Evolutionary conservation across 2,113 vertebrate genomes (phyloP), one percentile per base, ranked within the genome.

Genomic region (Plectropomus leopardus): DNA sequence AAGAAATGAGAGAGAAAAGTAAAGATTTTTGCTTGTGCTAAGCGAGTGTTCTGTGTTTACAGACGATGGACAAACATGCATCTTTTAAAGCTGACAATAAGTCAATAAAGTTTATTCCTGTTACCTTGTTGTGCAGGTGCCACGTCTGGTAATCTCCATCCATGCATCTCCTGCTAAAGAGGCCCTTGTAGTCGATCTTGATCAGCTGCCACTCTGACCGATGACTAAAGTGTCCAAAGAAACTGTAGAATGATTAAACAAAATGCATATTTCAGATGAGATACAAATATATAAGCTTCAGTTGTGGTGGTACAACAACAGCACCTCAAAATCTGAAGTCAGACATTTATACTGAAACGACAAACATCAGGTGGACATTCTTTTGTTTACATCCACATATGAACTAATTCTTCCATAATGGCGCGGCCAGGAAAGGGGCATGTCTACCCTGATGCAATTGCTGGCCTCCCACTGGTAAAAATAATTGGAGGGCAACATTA

Each of bases 171-270:
- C 93, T 89, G 85, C 90, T 95, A 83, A 98, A 98, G 69, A 99
- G 76, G n/a, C 96, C 96, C 84, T 94, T 98, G 95, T 98, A 99
- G 87, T 99, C 97, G 82, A 98, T 97, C 91, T 99, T 99, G 77
- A 99, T 96, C 87, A 99, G 93, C 78, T 99, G 98, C 98, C 98
- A 99, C 82, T 99, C 97, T 4, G 97, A 98, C 36, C 95, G 96
- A 71, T 97, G 97, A 83, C 96, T 97, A 89, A 99, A 97, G 93
- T 99, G 97, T 69, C 98, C 98, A 86, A 99, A 99, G 84, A 99
- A 96, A 77, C 94, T 95, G 54, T 1, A 67, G 45, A 21, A 68
- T 6, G 23, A 65, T 45, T 23, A 32, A 76, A 14, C 26, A 55
- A 72, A 65, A 72, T 64, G 66, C 16, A 55, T 7, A 66, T 78